Conservation (phyloP, 2,797 vertebrate genomes). For the Jordanella pulchra region DNA sequence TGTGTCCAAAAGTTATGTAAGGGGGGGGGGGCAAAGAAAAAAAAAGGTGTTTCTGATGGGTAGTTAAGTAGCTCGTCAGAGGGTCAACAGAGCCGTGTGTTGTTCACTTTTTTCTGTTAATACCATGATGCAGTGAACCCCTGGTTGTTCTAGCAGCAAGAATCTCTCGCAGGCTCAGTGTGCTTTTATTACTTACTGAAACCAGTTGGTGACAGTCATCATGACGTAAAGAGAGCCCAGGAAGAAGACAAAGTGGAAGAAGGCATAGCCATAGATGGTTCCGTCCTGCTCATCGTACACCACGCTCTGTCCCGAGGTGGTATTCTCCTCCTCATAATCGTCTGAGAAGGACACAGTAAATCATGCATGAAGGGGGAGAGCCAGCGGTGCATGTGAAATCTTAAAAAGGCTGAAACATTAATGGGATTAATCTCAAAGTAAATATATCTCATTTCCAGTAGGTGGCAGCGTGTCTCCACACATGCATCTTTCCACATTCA, state of each 20-base stretch:
- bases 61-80: too few species aligned
- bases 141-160: too few species aligned
- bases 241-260: constrained; percentile 96
- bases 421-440: neutral
- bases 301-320: constrained; percentile 85
- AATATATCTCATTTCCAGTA: constrained; percentile 46
- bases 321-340: constrained; percentile 76
- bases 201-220: constrained; percentile 99
- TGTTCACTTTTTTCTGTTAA: too few species aligned
- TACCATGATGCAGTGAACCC: too few species aligned
- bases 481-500: constrained; percentile 9
- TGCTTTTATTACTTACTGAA: constrained; percentile 86
- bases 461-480: constrained; percentile 58
- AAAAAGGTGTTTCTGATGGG: too few species aligned
- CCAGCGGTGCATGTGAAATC: neutral
- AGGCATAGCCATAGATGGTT: constrained; percentile 90
- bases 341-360: constrained; percentile 64
- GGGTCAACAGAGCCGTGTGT: too few species aligned
- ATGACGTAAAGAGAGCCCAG: constrained; percentile 96
- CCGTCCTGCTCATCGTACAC: constrained; percentile 88
- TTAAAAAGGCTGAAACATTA: neutral
- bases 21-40: too few species aligned
- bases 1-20: too few species aligned
- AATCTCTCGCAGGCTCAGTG: neutral
- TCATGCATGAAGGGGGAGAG: constrained; percentile 28